A percentile compares a stretch with the other conserved stretches of the same genome.
Conservation (phyloP, 2,113 vertebrate genomes). For the Phyllostomus hastatus region DNA sequence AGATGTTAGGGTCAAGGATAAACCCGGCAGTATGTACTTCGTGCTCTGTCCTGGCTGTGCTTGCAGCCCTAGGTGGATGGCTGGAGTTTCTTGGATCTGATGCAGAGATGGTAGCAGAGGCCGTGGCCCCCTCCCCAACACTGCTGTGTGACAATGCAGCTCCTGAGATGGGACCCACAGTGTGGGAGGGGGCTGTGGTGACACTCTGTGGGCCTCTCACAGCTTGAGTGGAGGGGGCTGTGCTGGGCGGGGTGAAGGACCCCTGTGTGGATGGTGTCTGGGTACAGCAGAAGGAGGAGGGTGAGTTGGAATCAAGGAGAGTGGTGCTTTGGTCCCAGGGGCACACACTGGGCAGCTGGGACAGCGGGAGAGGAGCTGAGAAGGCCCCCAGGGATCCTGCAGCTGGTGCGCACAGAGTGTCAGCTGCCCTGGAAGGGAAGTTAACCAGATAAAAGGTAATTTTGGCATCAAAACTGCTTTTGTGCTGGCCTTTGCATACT, state of each 20-base stretch:
- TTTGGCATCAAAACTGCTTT: not conserved
- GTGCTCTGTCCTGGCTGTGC: not conserved
- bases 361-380: slow-evolving; percentile 26
- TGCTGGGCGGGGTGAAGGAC: not conserved
- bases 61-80: not conserved
- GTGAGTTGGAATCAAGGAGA: accelerated
- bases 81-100: not conserved
- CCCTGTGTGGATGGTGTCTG: not conserved
- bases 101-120: not conserved
- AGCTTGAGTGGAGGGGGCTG: not conserved
- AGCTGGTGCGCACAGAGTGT: slow-evolving; percentile 73
- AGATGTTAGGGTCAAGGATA: not conserved
- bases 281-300: accelerated
- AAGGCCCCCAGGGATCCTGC: not conserved
- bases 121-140: accelerated
- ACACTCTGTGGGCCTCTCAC: not conserved
- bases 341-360: slow-evolving; percentile 69
- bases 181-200: not conserved
- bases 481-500: not conserved
- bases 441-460: slow-evolving; percentile 35
- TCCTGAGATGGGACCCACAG: accelerated
- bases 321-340: not conserved
- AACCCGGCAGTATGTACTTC: not conserved
- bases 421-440: slow-evolving; percentile 68
- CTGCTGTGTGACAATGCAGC: accelerated